Percentiles rank a stretch among this genome's conserved stretches.
Evolutionary conservation across 2,888 invertebrate species (phyloP).

Genomic region (Lycaena phlaeas): DNA sequence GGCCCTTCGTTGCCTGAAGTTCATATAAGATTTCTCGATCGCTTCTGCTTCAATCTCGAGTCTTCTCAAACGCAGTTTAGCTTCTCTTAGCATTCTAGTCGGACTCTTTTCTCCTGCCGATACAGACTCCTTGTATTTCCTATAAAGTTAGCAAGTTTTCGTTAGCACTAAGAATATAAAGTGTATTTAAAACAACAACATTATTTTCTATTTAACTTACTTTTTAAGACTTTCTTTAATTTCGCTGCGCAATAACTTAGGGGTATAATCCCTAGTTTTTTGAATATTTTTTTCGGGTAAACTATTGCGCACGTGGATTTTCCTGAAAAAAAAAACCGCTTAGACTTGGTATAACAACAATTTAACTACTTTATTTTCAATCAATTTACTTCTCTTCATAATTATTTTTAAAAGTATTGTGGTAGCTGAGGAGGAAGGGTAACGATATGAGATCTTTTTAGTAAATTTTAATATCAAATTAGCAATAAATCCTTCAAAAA

Average conservation of each 20-base stretch:
- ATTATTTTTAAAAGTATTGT: too few relatives aligned
- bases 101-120: constrained; percentile 41
- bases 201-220: too few relatives aligned
- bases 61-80: constrained; percentile 60
- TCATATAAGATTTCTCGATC: constrained; percentile 65
- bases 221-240: background rate
- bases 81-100: constrained; percentile 64
- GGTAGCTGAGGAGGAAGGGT: too few relatives aligned
- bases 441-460: too few relatives aligned
- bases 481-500: too few relatives aligned
- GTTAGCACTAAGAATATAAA: too few relatives aligned
- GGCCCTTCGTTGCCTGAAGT: constrained; percentile 41
- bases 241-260: background rate
- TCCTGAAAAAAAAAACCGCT: background rate
- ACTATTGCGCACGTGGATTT: background rate
- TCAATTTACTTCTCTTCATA: too few relatives aligned
- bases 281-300: background rate
- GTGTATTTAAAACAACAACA: too few relatives aligned
- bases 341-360: too few relatives aligned
- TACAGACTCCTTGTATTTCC: constrained; percentile 21
- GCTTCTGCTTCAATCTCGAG: constrained; percentile 75
- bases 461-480: too few relatives aligned
- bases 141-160: too few relatives aligned
- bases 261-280: background rate
- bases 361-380: too few relatives aligned